Evolutionary conservation across 2,797 vertebrate genomes (phyloP).

Genomic region (Clarias pachynema): DNA sequence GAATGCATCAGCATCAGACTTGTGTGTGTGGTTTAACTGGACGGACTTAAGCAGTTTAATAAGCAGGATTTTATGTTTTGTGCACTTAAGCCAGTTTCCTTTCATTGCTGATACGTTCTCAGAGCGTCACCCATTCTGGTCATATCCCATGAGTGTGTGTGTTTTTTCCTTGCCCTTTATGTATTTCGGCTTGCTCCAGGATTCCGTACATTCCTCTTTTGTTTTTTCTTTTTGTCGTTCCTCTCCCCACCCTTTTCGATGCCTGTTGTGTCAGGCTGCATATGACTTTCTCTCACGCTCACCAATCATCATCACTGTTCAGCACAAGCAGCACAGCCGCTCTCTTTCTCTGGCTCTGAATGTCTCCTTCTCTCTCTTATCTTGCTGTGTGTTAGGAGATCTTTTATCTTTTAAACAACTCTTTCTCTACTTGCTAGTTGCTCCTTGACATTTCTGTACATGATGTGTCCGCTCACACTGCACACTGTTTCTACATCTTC

Average conservation of each 20-base stretch:
- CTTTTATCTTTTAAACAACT: neutral
- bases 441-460: neutral
- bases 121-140: neutral
- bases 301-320: neutral
- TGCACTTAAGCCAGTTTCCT: conserved; percentile 2
- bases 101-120: neutral
- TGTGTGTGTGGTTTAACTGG: neutral
- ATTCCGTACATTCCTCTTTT: conserved; percentile 32
- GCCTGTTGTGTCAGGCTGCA: conserved; percentile 14
- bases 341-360: too few relatives aligned
- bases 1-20: neutral
- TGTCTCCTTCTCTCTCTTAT: too few relatives aligned
- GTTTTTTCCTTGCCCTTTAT: conserved; percentile 18
- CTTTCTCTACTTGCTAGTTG: neutral
- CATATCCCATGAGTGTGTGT: neutral
- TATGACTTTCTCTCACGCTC: neutral
- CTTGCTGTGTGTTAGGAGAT: neutral
- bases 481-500: neutral
- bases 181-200: neutral
- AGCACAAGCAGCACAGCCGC: neutral
- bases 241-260: neutral
- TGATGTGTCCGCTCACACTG: neutral
- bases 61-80: neutral
- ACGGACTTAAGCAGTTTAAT: neutral
- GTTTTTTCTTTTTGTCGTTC: conserved; percentile 9